phyloP scores from a whole-genome alignment of 2,888 invertebrate species.

The Pyrrhia umbra region DNA sequence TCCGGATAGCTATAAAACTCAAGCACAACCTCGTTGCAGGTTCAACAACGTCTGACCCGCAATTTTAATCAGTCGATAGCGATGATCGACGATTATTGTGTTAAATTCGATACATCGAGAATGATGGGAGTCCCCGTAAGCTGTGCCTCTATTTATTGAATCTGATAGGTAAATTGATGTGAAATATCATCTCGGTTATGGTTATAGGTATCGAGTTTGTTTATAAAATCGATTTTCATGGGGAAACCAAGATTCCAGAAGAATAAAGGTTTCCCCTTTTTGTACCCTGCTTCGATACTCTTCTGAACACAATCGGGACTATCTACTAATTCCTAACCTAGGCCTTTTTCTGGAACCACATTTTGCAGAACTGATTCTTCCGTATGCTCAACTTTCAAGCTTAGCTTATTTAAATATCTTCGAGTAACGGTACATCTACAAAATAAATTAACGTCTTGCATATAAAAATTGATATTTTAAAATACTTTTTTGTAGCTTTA shows the following conservation, averaged over 20 bases:
- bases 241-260: background rate
- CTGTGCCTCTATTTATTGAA: slow-evolving; percentile 53
- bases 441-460: background rate
- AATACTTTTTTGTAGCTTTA: slow-evolving; percentile 3
- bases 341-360: background rate
- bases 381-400: background rate
- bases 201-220: slow-evolving; percentile 8
- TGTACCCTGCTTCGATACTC: too few species aligned
- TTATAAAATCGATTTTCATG: slow-evolving; percentile 6
- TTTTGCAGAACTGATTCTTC: background rate
- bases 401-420: background rate
- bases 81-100: slow-evolving; percentile 70
- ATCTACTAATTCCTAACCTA: too few species aligned
- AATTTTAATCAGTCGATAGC: slow-evolving; percentile 69
- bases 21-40: slow-evolving; percentile 42
- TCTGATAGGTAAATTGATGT: slow-evolving; percentile 61
- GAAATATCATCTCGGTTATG: slow-evolving; percentile 46
- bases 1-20: slow-evolving; percentile 48
- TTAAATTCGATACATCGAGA: slow-evolving; percentile 61
- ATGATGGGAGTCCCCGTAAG: slow-evolving; percentile 52
- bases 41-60: slow-evolving; percentile 69
- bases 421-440: background rate
- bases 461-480: slow-evolving; percentile 16
- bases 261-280: too few species aligned
- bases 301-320: too few species aligned